Conservation (phyloP, 2,888 invertebrate species). For the Torymus tubicola region DNA sequence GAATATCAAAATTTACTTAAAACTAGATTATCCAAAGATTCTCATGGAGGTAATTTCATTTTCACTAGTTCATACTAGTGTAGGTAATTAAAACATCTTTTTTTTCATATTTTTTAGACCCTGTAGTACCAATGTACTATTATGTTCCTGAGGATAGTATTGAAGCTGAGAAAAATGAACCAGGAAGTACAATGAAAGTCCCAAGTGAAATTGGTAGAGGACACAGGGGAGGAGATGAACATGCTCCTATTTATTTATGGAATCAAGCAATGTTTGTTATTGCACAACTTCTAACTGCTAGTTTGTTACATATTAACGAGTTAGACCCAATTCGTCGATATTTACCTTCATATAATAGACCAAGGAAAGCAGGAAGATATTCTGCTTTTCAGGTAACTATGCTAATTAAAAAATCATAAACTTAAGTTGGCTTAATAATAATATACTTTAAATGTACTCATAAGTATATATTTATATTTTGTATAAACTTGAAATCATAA, state of each 20-base stretch:
- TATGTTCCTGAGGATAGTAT: slow-evolving; percentile 86
- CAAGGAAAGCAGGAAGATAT: slow-evolving; percentile 93
- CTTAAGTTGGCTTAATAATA: no score
- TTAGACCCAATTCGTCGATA: slow-evolving; percentile 96
- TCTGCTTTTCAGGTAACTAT: slow-evolving; percentile 94
- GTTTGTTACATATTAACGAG: slow-evolving; percentile 94
- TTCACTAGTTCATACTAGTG: neutral
- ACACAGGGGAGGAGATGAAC: slow-evolving; percentile 66
- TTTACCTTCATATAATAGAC: slow-evolving; percentile 96
- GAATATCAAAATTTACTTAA: slow-evolving; percentile 92
- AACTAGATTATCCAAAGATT: slow-evolving; percentile 87
- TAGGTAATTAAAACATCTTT: neutral
- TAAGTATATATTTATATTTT: no score
- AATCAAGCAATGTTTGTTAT: slow-evolving; percentile 97
- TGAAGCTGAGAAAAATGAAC: slow-evolving; percentile 84
- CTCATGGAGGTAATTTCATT: slow-evolving; percentile 83
- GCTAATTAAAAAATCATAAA: neutral
- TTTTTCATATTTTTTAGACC: slow-evolving; percentile 80
- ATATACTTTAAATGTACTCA: no score
- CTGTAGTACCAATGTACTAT: slow-evolving; percentile 96
- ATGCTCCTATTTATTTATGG: slow-evolving; percentile 80
- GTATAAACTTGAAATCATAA: no score
- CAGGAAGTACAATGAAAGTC: slow-evolving; percentile 82
- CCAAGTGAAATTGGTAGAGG: slow-evolving; percentile 81
- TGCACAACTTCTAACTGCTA: slow-evolving; percentile 92